Base-by-base conservation (phyloP, 2,888 invertebrate species). In the Drosophila meridiana region DNA sequence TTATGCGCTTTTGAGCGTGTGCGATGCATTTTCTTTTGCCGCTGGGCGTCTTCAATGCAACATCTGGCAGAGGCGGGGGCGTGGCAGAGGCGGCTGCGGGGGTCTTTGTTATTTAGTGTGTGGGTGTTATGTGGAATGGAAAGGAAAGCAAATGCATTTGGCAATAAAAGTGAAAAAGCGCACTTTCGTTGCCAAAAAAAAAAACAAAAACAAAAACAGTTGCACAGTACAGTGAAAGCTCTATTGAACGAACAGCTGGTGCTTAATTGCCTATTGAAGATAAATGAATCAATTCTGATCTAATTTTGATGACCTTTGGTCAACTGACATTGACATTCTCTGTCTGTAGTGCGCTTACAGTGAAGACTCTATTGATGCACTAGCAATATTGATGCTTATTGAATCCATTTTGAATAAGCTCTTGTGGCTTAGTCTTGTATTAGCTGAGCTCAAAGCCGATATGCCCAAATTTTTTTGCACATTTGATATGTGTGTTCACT, bases 181-280 rank as follows among this genome's bases (percentile, higher is more conserved):
- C 78, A 87, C 87, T 85, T 87, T 82, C 85, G 78, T 84, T 87
- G 85, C 65, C 84, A 63, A 75, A 80, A 80, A 76, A 36, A 56
- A 61, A 40, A 28, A 20, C 1, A 14, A 14, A 52, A n/a, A 30
- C 14, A 30, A 32, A 50, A 50, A 32, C 32, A 32, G 9, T 9
- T n/a, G 8, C 3, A 11, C 3, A 34, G 50, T 50, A 50, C 60
- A 60, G 60, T 50, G 60, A 50, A 60, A 60, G 40, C 50, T 32
- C 50, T 3, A 9, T 20, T 26, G 14, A 60, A 60, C 28, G 45
- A 34, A 45, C 58, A 45, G n/a, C 20, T 8, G 7, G 20, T 14
- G 2, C 32, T 42, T 42, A 7, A 32, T 9, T 47, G 26, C 45
- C 11, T 47, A 14, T 47, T 14, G 47, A 6, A 28, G 5, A 40